phyloP scores from a whole-genome alignment of 2,797 vertebrate genomes.

The Ciconia nigra region DNA sequence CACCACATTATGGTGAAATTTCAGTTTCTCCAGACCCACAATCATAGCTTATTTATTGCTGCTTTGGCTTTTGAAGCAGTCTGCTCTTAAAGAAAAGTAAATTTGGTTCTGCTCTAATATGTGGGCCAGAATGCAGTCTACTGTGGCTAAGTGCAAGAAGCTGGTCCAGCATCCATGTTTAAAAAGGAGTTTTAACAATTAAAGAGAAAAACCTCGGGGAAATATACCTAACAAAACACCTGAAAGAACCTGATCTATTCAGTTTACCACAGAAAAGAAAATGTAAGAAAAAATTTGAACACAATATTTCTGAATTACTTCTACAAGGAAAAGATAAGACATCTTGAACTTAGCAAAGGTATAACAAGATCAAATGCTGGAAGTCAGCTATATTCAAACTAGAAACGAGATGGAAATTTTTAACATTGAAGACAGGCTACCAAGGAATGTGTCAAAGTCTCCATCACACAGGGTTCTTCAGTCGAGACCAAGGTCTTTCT shows the following conservation, averaged over 20 bases:
- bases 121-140: not conserved
- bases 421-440: not conserved
- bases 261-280: not conserved
- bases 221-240: not conserved
- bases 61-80: not conserved
- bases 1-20: not conserved
- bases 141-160: not conserved
- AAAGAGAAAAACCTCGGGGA: not conserved
- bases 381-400: not conserved
- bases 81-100: not conserved
- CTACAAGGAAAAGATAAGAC: not conserved
- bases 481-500: not conserved
- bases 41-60: conserved; percentile 34
- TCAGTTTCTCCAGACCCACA: conserved; percentile 21
- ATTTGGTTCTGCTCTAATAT: not conserved
- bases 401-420: not conserved
- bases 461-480: not conserved
- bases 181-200: not conserved
- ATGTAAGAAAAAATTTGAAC: not conserved
- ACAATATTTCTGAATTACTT: not conserved
- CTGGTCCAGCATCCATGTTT: not conserved
- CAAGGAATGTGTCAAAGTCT: not conserved
- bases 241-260: not conserved
- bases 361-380: not conserved
- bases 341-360: not conserved